A percentile compares a stretch with the other conserved stretches of the same genome.
These are phyloP conservation scores for Pao palembangensis DNA, from an alignment of 2,113 vertebrate genomes.

Conservation along the genomic window DNA sequence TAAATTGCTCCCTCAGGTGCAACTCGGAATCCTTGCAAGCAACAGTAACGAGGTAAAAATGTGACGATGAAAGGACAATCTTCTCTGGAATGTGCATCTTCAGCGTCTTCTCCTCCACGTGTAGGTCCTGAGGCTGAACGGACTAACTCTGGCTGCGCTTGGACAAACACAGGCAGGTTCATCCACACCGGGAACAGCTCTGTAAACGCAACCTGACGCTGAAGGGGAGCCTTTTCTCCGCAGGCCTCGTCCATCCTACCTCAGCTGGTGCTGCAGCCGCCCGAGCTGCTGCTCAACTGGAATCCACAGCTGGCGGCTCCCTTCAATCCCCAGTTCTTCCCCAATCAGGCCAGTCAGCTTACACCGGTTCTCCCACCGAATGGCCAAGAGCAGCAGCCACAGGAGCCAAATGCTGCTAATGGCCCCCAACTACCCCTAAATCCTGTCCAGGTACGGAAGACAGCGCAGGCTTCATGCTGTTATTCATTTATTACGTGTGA, in stretches of 20 bases:
- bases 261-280: constrained; percentile 68
- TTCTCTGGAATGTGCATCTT: too few species aligned
- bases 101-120: constrained; percentile 1
- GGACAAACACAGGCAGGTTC: constrained; percentile 63
- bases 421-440: constrained; percentile 58
- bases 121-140: constrained; percentile 69
- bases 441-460: constrained; percentile 63
- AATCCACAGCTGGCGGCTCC: constrained; percentile 65
- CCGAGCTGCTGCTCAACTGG: constrained; percentile 69
- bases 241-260: constrained; percentile 62
- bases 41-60: constrained; percentile 76
- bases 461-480: background rate
- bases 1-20: constrained; percentile 49
- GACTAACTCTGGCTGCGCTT: constrained; percentile 65
- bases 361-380: constrained; percentile 56
- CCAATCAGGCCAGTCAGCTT: constrained; percentile 66
- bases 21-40: constrained; percentile 75
- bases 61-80: too few species aligned
- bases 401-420: constrained; percentile 55
- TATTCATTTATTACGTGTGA: background rate
- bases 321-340: constrained; percentile 63
- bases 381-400: constrained; percentile 65
- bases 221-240: background rate
- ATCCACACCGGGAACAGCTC: background rate
- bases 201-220: background rate